Evolutionary conservation across 2,888 invertebrate genomes (phyloP).

Genomic region (Epicampocera succincta): DNA sequence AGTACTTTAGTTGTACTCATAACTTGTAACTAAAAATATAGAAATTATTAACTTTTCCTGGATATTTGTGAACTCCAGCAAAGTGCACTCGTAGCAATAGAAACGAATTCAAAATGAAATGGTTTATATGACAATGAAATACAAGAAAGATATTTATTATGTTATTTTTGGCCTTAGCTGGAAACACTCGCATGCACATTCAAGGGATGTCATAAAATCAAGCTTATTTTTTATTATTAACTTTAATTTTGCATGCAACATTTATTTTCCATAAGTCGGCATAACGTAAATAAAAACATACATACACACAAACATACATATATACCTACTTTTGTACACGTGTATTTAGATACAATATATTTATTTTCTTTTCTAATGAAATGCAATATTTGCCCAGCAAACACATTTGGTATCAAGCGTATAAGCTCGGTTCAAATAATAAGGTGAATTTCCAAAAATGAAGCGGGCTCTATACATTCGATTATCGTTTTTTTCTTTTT

Average conservation of each 20-base stretch:
- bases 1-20: conserved; percentile 5
- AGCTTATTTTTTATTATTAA: not conserved
- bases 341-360: conserved; percentile 6
- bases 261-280: conserved; percentile 41
- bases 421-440: too few relatives aligned
- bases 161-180: not conserved
- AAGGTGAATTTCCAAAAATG: too few relatives aligned
- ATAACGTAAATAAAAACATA: not conserved
- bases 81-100: conserved; percentile 19
- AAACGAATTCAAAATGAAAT: conserved; percentile 13
- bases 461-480: too few relatives aligned
- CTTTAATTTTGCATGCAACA: conserved; percentile 29
- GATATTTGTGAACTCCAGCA: conserved; percentile 15
- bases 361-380: too few relatives aligned
- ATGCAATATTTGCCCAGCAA: conserved; percentile 1
- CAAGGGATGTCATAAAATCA: not conserved
- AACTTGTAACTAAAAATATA: conserved; percentile 13
- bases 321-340: too few relatives aligned
- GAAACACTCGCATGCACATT: not conserved
- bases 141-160: conserved; percentile 32
- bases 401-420: too few relatives aligned
- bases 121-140: conserved; percentile 29
- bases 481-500: too few relatives aligned
- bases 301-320: too few relatives aligned
- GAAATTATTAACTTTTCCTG: conserved; percentile 4